Evolutionary conservation across 2,888 invertebrate genomes (phyloP).

Genomic region (Pediacus dermestoides): DNA sequence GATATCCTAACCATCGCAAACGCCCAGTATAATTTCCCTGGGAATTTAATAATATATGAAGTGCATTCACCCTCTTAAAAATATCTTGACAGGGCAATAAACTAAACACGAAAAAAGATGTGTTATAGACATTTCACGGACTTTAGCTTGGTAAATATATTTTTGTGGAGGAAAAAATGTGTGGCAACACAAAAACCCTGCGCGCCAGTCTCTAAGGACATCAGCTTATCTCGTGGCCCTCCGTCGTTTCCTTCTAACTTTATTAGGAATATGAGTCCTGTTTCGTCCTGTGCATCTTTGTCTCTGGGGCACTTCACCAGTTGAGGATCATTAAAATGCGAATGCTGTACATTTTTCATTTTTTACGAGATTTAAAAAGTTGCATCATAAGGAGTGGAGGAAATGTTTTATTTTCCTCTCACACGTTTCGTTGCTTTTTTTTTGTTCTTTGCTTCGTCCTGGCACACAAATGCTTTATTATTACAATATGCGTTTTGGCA

Average conservation of each 20-base stretch:
- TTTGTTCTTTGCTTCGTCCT: slow-evolving; percentile 3
- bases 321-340: slow-evolving; percentile 37
- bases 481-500: slow-evolving; percentile 8
- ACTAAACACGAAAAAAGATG: slow-evolving; percentile 26
- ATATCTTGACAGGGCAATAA: slow-evolving; percentile 21
- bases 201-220: slow-evolving; percentile 30
- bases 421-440: no score
- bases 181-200: slow-evolving; percentile 4
- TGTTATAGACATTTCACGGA: slow-evolving; percentile 37
- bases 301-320: slow-evolving; percentile 29
- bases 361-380: slow-evolving; percentile 37
- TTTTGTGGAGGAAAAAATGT: slow-evolving; percentile 22
- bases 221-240: slow-evolving; percentile 30
- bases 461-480: slow-evolving; percentile 7
- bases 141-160: slow-evolving; percentile 35
- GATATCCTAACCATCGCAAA: no score
- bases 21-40: background rate
- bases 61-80: slow-evolving; percentile 11
- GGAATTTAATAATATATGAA: slow-evolving; percentile 10
- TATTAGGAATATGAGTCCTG: slow-evolving; percentile 30
- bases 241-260: slow-evolving; percentile 32
- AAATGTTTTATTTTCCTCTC: slow-evolving; percentile 1
- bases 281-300: slow-evolving; percentile 14
- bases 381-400: slow-evolving; percentile 13
- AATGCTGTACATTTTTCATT: slow-evolving; percentile 39